Percentiles rank a stretch among this genome's conserved stretches.
Conservation (phyloP, 2,888 invertebrate species). For the Drosophila recens region DNA sequence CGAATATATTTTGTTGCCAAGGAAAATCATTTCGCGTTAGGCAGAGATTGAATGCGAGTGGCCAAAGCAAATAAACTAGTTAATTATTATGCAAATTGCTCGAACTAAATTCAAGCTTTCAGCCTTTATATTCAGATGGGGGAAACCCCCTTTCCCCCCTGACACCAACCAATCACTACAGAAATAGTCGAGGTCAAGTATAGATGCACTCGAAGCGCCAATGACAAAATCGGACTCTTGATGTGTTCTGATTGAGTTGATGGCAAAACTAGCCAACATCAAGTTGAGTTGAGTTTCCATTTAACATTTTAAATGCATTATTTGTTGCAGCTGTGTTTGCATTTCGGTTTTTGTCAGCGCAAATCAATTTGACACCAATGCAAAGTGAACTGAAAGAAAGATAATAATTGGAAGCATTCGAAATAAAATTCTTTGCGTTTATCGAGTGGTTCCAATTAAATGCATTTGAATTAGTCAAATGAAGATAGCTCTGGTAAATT, state of each 20-base stretch:
- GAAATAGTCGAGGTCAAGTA: constrained; percentile 37
- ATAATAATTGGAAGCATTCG: constrained; percentile 5
- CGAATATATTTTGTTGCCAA: constrained; percentile 11
- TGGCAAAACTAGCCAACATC: constrained; percentile 19
- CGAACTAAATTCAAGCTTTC: constrained; percentile 27
- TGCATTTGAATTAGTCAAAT: not conserved
- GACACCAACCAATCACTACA: not conserved
- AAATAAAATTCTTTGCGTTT: constrained; percentile 1
- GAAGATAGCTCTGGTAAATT: not conserved
- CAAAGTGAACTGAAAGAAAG: not conserved
- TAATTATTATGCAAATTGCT: constrained; percentile 47
- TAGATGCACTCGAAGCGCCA: constrained; percentile 25
- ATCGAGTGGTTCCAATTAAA: constrained; percentile 2
- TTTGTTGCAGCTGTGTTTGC: not conserved
- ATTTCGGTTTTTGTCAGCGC: not conserved
- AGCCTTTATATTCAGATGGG: constrained; percentile 19
- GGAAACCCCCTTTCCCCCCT: not conserved
- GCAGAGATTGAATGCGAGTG: constrained; percentile 11
- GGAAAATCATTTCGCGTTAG: constrained; percentile 29
- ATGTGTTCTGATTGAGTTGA: constrained; percentile 37
- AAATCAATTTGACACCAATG: constrained; percentile 8
- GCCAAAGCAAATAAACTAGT: constrained; percentile 19
- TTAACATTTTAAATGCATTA: constrained; percentile 16
- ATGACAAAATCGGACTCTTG: constrained; percentile 34
- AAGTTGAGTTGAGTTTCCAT: constrained; percentile 3